phyloP scores from a whole-genome alignment of 2,797 vertebrate species.

The Mionectes olivaceus region DNA sequence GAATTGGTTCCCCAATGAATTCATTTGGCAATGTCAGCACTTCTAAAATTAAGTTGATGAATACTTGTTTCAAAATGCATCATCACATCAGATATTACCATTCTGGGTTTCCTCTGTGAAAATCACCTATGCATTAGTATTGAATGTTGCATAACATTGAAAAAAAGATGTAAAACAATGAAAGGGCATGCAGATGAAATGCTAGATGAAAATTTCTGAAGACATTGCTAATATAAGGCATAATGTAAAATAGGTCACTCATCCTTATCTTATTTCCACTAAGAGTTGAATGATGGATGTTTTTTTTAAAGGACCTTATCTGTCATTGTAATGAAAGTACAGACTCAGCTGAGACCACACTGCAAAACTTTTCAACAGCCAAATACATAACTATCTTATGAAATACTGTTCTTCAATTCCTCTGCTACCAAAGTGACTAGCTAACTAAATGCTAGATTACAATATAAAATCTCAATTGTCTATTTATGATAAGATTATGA shows the following conservation, averaged over 20 bases:
- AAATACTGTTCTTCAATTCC: not conserved
- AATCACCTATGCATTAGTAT: not conserved
- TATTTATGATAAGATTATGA: not conserved
- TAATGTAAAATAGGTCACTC: not conserved
- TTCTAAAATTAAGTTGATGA: not conserved
- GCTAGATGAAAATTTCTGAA: not conserved
- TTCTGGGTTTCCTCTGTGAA: not conserved
- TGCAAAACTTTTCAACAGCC: not conserved
- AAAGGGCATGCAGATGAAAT: not conserved
- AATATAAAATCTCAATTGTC: not conserved
- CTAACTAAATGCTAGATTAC: not conserved
- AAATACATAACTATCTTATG: not conserved
- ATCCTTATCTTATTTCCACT: not conserved
- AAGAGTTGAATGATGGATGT: not conserved
- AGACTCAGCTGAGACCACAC: not conserved
- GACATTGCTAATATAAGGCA: not conserved
- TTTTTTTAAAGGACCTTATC: not conserved
- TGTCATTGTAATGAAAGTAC: not conserved
- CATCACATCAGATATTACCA: not conserved
- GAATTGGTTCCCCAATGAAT: not conserved
- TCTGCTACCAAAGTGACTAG: not conserved
- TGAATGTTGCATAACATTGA: not conserved
- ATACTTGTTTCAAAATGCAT: not conserved
- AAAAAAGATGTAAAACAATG: not conserved
- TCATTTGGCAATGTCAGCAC: not conserved